Conservation (phyloP, 2,888 invertebrate genomes). For the Cephus pulcher region DNA sequence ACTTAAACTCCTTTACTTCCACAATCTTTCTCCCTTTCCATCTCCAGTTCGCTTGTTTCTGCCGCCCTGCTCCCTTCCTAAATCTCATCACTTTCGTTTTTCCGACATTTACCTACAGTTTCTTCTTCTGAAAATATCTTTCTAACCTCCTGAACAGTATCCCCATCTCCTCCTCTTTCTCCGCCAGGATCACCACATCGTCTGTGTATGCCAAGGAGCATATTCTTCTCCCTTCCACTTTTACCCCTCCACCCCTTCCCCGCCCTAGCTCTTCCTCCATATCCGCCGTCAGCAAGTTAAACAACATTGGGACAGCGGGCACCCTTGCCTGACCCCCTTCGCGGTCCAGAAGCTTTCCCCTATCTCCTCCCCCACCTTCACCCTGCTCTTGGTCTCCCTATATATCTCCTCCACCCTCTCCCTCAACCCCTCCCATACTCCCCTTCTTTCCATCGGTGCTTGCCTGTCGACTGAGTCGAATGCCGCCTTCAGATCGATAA, state of each 20-base stretch:
- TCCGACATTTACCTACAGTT: neutral
- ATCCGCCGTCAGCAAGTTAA: constrained; percentile 7
- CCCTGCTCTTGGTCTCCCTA: no score
- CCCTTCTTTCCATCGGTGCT: no score
- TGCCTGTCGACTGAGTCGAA: no score
- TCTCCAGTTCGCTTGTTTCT: neutral
- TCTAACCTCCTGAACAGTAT: neutral
- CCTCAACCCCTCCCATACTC: no score
- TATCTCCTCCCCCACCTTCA: neutral
- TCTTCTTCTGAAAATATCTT: neutral
- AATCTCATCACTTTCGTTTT: neutral
- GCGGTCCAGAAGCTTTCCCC: neutral
- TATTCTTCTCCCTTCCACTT: neutral
- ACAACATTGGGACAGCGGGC: constrained; percentile 11
- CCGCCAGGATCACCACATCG: neutral
- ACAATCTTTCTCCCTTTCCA: neutral
- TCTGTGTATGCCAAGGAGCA: neutral
- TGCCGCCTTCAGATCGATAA: no score
- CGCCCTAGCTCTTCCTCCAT: neutral
- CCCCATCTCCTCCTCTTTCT: neutral
- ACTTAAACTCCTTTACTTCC: neutral
- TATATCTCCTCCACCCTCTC: no score
- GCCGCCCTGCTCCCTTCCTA: no score
- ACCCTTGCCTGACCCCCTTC: constrained; percentile 11
- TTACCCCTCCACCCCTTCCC: neutral